Percentiles rank a stretch among this genome's conserved stretches.
phyloP scores from a whole-genome alignment of 23 tunicate species.

The Trididemnum clinides region DNA sequence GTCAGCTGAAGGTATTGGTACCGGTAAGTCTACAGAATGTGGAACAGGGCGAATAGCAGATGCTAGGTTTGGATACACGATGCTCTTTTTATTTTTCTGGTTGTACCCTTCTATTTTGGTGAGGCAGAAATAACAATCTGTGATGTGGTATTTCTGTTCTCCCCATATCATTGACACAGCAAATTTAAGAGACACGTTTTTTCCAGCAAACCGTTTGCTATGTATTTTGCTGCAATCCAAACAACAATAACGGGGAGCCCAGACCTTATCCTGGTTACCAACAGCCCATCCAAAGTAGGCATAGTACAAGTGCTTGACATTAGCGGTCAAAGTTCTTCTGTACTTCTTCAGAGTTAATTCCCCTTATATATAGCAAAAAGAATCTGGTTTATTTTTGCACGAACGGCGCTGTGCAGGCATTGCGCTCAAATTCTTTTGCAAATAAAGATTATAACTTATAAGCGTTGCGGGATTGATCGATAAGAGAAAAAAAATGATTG shows the following conservation, averaged over 20 bases:
- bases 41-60: constrained; percentile 20
- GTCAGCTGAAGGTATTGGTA: neutral
- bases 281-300: constrained; percentile 31
- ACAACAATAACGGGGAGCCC: constrained; percentile 28
- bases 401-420: too few species aligned
- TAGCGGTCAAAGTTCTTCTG: neutral
- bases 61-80: neutral
- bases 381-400: neutral
- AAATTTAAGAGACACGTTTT: constrained; percentile 1
- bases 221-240: neutral
- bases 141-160: constrained; percentile 13
- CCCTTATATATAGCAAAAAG: constrained; percentile 22
- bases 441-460: too few species aligned
- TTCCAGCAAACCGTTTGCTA: constrained; percentile 22
- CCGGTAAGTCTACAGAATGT: constrained; percentile 15
- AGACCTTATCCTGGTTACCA: constrained; percentile 17
- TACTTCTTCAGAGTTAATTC: neutral
- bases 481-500: too few species aligned
- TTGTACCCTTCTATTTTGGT: constrained; percentile 3
- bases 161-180: constrained; percentile 34
- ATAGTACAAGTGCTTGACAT: neutral
- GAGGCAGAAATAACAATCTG: constrained; percentile 39
- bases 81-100: neutral
- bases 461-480: too few species aligned
- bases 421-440: too few species aligned